A percentile compares a stretch with the other conserved stretches of the same genome.
Conservation (phyloP, 2,113 vertebrate species). For the Scatophagus argus region DNA sequence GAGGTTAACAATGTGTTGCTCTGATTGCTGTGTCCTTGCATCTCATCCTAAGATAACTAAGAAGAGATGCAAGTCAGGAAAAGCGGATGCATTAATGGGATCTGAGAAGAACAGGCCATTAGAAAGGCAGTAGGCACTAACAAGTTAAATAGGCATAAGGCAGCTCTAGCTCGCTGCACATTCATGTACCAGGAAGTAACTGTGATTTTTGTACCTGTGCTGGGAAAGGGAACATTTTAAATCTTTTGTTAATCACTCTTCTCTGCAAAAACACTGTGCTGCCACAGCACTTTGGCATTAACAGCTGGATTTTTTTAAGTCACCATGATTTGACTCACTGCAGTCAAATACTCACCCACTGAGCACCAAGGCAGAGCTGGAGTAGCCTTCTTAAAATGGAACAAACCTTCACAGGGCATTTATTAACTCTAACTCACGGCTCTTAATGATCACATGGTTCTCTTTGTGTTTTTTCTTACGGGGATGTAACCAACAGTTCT, state of each 20-base stretch:
- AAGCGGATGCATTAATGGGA: conserved; percentile 11
- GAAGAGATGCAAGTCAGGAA: conserved; percentile 5
- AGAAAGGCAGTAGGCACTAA: background rate
- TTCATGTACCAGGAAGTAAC: conserved; percentile 5
- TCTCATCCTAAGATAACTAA: background rate
- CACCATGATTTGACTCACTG: conserved; percentile 31
- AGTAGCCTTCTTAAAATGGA: conserved; percentile 4
- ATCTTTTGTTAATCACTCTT: conserved; percentile 12
- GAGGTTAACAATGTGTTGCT: background rate
- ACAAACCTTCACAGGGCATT: conserved; percentile 19
- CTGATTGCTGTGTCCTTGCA: background rate
- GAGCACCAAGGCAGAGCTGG: conserved; percentile 23
- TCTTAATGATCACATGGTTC: conserved; percentile 27
- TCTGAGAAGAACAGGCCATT: conserved; percentile 22
- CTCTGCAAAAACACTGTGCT: conserved; percentile 35
- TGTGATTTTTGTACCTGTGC: conserved; percentile 5
- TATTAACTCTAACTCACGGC: conserved; percentile 30
- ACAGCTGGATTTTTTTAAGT: conserved; percentile 41
- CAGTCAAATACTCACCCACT: conserved; percentile 32
- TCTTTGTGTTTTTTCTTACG: conserved; percentile 27
- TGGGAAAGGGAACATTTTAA: conserved; percentile 15
- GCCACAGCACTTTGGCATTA: conserved; percentile 26
- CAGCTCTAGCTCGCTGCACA: conserved; percentile 5
- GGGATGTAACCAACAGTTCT: conserved; percentile 8
- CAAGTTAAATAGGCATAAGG: background rate